Evolutionary conservation across 2,888 invertebrate species (phyloP), one percentile per base, ranked within the genome.

Genomic region (Siphlonurus alternatus): DNA sequence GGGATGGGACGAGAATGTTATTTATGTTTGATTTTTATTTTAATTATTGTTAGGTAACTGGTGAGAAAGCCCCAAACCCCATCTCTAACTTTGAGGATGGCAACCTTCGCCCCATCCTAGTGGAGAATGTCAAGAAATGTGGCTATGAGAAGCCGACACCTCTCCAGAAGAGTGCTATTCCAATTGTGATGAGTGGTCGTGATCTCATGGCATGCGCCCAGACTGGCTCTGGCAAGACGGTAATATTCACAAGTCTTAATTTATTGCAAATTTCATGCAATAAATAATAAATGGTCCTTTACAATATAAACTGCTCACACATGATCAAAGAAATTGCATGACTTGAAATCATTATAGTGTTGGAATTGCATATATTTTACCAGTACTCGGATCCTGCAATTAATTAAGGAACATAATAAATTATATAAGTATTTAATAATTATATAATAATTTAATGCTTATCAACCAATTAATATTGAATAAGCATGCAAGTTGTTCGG

Each of bases 161-260:
- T 0, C 89, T 99, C 22, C 98, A 99, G 74, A 94, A 94, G 72
- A 80, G 90, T 69, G 86, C 94, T 0, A 84, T 97, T 63, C 96
- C 97, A 0, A 86, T 91, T 25, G 84, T 97, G 25, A 77, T 85
- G 74, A 77, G 73, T 0, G 88, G 88, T 0, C 78, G 93, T 25
- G 98, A 99, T 79, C 75, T 99, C 24, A 97, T 98, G 93, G 95
- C 89, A 0, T 97, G 97, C 73, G 97, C 98, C 0, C 97, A 98
- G 75, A 99, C 98, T 5, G 98, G 98, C 0, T 96, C 96, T 0
- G 99, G 98, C 18, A 98, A 98, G 79, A 97, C 97, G 0, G 88
- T 87, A 76, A 78, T 20, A 5, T 56, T 18, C n/a, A n/a, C n/a
- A n/a, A n/a, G n/a, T n/a, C n/a, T n/a, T n/a, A n/a, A n/a, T n/a